A percentile compares a stretch with the other conserved stretches of the same genome.
phyloP scores from a whole-genome alignment of 1,140 invertebrate genomes.

The Ceratosolen fusciceps region DNA sequence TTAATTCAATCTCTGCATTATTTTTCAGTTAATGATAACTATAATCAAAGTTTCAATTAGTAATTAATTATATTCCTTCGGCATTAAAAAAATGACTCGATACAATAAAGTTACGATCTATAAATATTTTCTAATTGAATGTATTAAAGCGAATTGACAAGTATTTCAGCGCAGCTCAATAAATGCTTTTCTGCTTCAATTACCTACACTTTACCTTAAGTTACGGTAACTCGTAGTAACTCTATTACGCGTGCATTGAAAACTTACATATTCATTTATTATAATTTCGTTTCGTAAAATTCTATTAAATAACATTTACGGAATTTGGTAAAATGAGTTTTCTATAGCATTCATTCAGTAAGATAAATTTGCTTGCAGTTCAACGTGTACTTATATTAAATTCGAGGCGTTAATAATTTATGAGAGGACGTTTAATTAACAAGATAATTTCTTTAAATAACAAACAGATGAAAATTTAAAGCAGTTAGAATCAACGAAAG shows the following conservation, averaged over 20 bases:
- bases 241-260: not conserved
- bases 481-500: not conserved
- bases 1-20: too few relatives aligned
- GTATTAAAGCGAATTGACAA: too few relatives aligned
- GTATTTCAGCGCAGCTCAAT: too few relatives aligned
- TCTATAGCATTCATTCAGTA: not conserved
- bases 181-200: too few relatives aligned
- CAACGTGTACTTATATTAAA: too few relatives aligned
- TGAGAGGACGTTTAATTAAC: not conserved
- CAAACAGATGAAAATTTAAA: not conserved
- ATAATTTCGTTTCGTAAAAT: not conserved
- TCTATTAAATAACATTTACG: not conserved
- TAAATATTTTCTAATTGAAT: not conserved
- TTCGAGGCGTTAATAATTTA: not conserved
- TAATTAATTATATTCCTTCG: too few relatives aligned
- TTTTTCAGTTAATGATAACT: too few relatives aligned
- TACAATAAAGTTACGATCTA: not conserved
- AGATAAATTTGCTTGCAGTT: too few relatives aligned
- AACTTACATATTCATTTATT: not conserved
- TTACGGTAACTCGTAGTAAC: too few relatives aligned
- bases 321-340: not conserved
- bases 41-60: too few relatives aligned
- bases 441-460: not conserved
- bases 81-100: too few relatives aligned
- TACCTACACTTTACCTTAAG: too few relatives aligned